Conservation (phyloP, 2,888 invertebrate species). For the Drosophila phalerata region DNA sequence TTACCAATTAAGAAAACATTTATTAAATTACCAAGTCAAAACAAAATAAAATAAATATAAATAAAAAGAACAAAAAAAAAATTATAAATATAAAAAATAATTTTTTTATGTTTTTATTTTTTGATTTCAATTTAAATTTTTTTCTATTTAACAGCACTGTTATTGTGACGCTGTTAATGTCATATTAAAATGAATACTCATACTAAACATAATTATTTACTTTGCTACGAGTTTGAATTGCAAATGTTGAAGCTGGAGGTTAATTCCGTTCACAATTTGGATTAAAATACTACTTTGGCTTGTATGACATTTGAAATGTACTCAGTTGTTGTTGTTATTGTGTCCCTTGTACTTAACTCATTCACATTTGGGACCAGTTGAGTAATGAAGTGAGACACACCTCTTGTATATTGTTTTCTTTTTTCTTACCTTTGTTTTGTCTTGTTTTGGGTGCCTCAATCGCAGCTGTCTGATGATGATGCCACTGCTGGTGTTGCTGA, state of each 20-base stretch:
- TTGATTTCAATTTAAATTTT: no score
- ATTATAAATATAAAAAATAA: no score
- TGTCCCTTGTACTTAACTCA: slow-evolving; percentile 19
- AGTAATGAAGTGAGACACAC: slow-evolving; percentile 63
- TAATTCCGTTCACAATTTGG: neutral
- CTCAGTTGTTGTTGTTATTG: slow-evolving; percentile 9
- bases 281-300: neutral
- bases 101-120: no score
- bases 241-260: neutral
- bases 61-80: no score
- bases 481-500: slow-evolving; percentile 29
- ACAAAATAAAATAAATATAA: no score
- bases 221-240: neutral
- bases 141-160: slow-evolving; percentile 7
- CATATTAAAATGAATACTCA: neutral
- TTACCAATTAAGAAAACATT: no score
- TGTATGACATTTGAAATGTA: slow-evolving; percentile 15
- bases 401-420: slow-evolving; percentile 30
- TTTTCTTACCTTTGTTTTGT: neutral
- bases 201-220: neutral
- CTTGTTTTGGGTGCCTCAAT: slow-evolving; percentile 34
- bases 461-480: slow-evolving; percentile 46
- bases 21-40: no score
- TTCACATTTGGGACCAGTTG: slow-evolving; percentile 43
- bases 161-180: slow-evolving; percentile 7